A percentile compares a stretch with the other conserved stretches of the same genome.
Evolutionary conservation across 2,113 vertebrate species (phyloP).

Genomic region (Lichenostomus cassidix): DNA sequence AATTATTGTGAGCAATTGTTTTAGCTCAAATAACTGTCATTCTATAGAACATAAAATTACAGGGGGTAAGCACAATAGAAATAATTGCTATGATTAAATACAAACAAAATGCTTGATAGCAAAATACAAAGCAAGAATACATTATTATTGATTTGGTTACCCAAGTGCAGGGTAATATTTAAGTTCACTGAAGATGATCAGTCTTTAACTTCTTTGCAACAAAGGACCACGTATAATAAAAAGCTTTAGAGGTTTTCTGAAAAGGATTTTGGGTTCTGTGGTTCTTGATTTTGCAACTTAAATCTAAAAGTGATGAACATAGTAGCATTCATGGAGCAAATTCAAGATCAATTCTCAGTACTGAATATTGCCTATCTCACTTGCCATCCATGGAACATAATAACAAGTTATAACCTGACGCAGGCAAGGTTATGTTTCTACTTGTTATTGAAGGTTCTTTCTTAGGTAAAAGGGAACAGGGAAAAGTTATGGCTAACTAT

Average conservation of each 20-base stretch:
- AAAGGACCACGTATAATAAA: neutral
- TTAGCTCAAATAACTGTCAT: conserved; percentile 40
- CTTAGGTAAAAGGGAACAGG: neutral
- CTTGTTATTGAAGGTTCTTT: neutral
- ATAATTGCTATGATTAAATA: conserved; percentile 35
- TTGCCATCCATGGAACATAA: neutral
- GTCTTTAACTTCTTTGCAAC: neutral
- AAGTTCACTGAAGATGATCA: neutral
- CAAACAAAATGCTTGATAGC: neutral
- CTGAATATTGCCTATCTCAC: neutral
- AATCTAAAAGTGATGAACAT: neutral
- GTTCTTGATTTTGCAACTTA: neutral
- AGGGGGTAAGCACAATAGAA: neutral
- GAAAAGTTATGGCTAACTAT: neutral
- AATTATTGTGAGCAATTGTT: conserved; percentile 26
- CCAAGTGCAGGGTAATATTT: neutral
- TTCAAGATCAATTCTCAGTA: neutral
- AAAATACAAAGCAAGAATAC: neutral
- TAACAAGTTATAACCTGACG: neutral
- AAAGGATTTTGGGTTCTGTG: neutral
- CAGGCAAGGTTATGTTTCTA: neutral
- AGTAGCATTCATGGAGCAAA: neutral
- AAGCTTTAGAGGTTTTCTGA: neutral
- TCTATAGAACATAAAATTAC: neutral
- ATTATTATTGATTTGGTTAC: neutral